Conservation (phyloP, 1,140 invertebrate genomes). For the Mycetomoellerius zeteki region DNA sequence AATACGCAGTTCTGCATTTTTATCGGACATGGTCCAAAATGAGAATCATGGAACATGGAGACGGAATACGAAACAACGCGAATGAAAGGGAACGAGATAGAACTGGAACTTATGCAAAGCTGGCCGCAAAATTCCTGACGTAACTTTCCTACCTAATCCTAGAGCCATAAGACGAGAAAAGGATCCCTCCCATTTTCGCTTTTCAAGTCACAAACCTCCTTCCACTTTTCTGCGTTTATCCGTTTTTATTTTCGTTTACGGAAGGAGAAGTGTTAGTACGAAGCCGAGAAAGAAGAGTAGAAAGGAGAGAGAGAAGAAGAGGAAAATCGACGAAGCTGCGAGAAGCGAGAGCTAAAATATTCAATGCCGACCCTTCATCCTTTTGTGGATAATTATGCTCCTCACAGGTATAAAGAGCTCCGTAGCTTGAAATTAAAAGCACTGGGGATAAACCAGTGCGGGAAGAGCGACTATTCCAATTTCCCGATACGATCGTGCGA, state of each 20-base stretch:
- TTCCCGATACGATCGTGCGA: slow-evolving; percentile 16
- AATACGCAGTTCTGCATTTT: slow-evolving; percentile 52
- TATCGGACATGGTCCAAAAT: slow-evolving; percentile 41
- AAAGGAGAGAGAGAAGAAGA: neutral
- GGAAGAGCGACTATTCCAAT: slow-evolving; percentile 23
- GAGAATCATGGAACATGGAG: slow-evolving; percentile 9
- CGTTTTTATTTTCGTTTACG: slow-evolving; percentile 68
- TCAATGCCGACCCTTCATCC: slow-evolving; percentile 72
- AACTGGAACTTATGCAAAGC: slow-evolving; percentile 80
- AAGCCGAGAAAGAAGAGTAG: neutral
- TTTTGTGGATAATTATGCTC: slow-evolving; percentile 81
- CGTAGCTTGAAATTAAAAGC: slow-evolving; percentile 77
- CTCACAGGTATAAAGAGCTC: slow-evolving; percentile 75
- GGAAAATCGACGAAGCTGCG: slow-evolving; percentile 19
- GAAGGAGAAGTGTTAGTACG: slow-evolving; percentile 31
- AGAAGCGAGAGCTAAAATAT: slow-evolving; percentile 77
- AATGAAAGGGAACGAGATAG: slow-evolving; percentile 27
- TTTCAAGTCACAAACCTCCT: slow-evolving; percentile 26
- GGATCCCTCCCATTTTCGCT: slow-evolving; percentile 45
- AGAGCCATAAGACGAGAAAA: slow-evolving; percentile 61
- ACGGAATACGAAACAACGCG: slow-evolving; percentile 43
- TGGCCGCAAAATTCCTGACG: slow-evolving; percentile 80
- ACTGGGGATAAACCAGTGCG: slow-evolving; percentile 71
- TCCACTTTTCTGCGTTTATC: slow-evolving; percentile 27
- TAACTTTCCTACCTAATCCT: slow-evolving; percentile 81